Evolutionary conservation across 1,140 invertebrate species (phyloP), one percentile per base, ranked within the genome.

Genomic region (Cataglyphis hispanica): DNA sequence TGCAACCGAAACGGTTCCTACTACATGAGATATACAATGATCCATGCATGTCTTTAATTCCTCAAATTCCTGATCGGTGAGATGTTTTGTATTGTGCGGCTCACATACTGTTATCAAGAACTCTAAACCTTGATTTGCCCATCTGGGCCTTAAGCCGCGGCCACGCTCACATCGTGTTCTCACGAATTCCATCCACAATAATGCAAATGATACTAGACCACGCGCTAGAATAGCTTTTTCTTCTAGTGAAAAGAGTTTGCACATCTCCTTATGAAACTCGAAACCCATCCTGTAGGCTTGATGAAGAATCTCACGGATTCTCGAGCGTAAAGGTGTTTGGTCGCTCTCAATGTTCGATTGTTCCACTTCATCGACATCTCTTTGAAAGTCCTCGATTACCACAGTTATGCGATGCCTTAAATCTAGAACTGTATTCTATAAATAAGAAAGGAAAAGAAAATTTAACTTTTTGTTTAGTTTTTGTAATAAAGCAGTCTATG

Each of bases 271-370:
- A 90, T 98, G 97, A 92, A 98, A 98, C 96, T 98, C 98, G 94
- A 99, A 99, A 1, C 97, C 98, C 94, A 98, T 98, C 93, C 97
- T 97, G 94, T 97, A 99, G 70, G 97, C 97, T 92, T 98, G 98
- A 93, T 98, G 97, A 58, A 99, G 95, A 46, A 98, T 97, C 92
- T 98, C 98, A 0, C 97, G 95, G 11, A 97, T 97, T 58, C 97
- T 94, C 0, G 96, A 96, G 22, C 94, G 93, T 60, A 83, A 74
- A n/a, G 97, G 85, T 69, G 95, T 92, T 75, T 88, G 89, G 88
- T 96, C 94, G 3, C 58, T 84, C 78, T 94, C 93, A 7, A 78
- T 81, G n/a, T 90, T 92, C 8, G 92, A 92, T 64, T 94, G 91
- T 6, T 94, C 92, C 1, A 91, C 86, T 76, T 92, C 70, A 11